These are phyloP conservation scores for Premnoplex brunnescens DNA, from an alignment of 2,797 vertebrate species.

Conservation along the genomic window DNA sequence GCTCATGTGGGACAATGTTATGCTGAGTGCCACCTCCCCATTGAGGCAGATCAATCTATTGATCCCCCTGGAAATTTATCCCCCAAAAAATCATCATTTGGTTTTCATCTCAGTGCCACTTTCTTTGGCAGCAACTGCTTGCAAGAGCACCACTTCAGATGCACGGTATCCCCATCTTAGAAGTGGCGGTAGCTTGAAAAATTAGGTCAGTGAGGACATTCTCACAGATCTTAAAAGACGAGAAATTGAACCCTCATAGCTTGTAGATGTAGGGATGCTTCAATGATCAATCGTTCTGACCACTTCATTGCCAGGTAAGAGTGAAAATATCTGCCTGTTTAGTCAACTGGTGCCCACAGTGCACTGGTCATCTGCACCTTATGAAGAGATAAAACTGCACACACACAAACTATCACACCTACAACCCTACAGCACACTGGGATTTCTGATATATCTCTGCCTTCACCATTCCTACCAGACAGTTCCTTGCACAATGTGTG, in stretches of 20 bases:
- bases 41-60: background rate
- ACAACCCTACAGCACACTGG: background rate
- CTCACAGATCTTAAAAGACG: background rate
- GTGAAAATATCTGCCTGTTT: background rate
- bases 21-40: background rate
- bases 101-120: background rate
- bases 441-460: background rate
- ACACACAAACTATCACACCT: accelerated
- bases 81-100: background rate
- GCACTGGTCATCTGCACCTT: background rate
- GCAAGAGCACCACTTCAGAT: background rate
- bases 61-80: background rate
- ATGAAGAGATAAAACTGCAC: background rate
- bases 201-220: background rate
- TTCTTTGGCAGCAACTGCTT: background rate
- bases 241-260: background rate
- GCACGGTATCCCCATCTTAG: background rate
- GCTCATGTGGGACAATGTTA: background rate
- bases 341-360: background rate
- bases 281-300: background rate
- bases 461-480: background rate
- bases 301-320: background rate
- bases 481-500: background rate
- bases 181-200: background rate
- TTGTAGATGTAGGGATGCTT: background rate